Evolutionary conservation across 2,888 invertebrate species (phyloP).

Genomic region (Habrosyne pyritoides): DNA sequence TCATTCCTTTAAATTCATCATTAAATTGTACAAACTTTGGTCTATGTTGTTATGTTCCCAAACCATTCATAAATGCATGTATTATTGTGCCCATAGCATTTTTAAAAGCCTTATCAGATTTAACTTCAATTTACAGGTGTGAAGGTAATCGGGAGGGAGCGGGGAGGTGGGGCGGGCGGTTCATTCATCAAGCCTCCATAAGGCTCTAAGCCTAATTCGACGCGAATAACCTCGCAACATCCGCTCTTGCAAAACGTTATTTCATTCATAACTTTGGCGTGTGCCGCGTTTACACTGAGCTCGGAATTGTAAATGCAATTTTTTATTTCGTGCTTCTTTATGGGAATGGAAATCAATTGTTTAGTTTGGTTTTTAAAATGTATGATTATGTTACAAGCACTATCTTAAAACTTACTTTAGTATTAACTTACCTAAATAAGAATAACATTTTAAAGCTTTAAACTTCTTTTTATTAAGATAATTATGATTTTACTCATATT

Average conservation of each 20-base stretch:
- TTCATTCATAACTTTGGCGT: slow-evolving; percentile 79
- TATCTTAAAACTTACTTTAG: too few species aligned
- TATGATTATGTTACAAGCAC: too few species aligned
- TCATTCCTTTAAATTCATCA: too few species aligned
- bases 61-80: too few species aligned
- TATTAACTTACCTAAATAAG: too few species aligned
- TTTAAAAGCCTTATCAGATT: not conserved
- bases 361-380: too few species aligned
- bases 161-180: slow-evolving; percentile 45
- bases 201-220: slow-evolving; percentile 83
- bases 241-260: slow-evolving; percentile 83
- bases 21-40: too few species aligned
- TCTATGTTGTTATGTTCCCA: too few species aligned
- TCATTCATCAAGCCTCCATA: slow-evolving; percentile 82
- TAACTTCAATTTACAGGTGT: slow-evolving; percentile 31
- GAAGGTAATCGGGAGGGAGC: slow-evolving; percentile 31
- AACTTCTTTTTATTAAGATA: too few species aligned
- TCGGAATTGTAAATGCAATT: slow-evolving; percentile 18
- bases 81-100: not conserved
- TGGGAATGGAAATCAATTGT: too few species aligned
- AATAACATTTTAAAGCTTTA: too few species aligned
- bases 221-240: slow-evolving; percentile 81
- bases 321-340: not conserved
- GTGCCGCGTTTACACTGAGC: slow-evolving; percentile 58
- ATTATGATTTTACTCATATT: too few species aligned